phyloP scores from a whole-genome alignment of 2,113 vertebrate species.

The Pimephales promelas region DNA sequence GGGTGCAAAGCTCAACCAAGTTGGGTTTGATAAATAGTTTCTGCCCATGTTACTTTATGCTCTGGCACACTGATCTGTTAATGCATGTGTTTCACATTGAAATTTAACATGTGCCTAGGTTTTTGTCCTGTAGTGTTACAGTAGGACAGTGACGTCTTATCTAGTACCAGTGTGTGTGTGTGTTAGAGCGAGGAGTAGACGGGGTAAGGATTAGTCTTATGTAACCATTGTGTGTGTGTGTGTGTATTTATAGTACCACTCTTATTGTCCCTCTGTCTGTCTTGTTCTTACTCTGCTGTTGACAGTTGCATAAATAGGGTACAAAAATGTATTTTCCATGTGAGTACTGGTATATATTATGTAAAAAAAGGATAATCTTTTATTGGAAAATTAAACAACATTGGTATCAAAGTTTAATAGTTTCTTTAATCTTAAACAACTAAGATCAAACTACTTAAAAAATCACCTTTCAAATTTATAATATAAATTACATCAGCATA shows the following conservation, averaged over 20 bases:
- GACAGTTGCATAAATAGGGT: background rate
- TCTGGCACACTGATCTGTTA: background rate
- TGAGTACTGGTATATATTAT: too few species aligned
- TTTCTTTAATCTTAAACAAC: too few species aligned
- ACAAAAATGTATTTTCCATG: background rate
- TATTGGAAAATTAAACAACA: too few species aligned
- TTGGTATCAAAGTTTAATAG: too few species aligned
- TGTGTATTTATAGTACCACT: constrained; percentile 70
- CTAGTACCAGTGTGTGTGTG: background rate
- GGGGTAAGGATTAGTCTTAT: constrained; percentile 72
- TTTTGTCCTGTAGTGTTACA: constrained; percentile 22
- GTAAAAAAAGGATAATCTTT: too few species aligned
- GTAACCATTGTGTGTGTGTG: constrained; percentile 64
- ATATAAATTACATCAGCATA: too few species aligned
- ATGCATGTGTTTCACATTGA: background rate
- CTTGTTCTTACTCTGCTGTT: background rate
- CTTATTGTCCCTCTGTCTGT: constrained; percentile 5
- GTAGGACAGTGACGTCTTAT: constrained; percentile 51
- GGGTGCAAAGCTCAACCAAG: background rate
- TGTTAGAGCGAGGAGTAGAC: constrained; percentile 48
- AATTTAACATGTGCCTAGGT: background rate
- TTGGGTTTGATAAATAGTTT: background rate
- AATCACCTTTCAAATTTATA: too few species aligned
- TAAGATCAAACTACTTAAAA: too few species aligned
- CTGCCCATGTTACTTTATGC: background rate